phyloP scores from a whole-genome alignment of 2,797 vertebrate genomes.

The Pteropus rufus region DNA sequence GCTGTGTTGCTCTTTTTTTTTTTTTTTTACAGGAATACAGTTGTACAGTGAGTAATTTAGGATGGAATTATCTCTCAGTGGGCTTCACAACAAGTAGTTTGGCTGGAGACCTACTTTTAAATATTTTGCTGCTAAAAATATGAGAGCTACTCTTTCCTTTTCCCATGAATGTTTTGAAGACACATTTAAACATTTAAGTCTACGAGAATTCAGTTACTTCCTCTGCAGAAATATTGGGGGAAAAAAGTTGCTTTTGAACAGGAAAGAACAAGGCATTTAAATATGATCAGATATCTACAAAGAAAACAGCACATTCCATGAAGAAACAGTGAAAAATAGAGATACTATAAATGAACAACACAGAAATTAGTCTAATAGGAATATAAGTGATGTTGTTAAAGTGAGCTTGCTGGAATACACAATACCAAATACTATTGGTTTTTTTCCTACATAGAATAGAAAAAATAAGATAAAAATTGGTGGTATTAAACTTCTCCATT shows the following conservation, averaged over 20 bases:
- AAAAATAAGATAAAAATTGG: background rate
- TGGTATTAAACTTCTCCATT: background rate
- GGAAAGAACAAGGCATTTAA: background rate
- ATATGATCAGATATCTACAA: background rate
- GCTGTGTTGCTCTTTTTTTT: background rate
- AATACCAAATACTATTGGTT: background rate
- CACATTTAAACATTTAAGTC: background rate
- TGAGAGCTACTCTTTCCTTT: background rate
- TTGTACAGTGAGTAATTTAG: background rate
- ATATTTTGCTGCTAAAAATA: constrained; percentile 1
- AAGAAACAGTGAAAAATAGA: background rate
- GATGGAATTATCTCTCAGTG: background rate
- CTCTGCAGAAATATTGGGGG: background rate
- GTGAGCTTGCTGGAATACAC: background rate
- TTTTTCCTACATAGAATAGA: background rate
- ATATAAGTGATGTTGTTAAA: background rate
- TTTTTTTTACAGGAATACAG: no score
- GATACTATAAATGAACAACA: background rate
- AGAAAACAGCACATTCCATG: background rate
- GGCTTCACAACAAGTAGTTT: background rate
- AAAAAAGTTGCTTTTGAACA: background rate
- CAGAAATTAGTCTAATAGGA: background rate
- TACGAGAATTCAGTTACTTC: background rate
- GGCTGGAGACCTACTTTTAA: background rate
- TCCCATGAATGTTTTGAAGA: background rate